These are phyloP conservation scores for Paguma larvata DNA, from an alignment of 2,797 vertebrate genomes.

Conservation along the genomic window DNA sequence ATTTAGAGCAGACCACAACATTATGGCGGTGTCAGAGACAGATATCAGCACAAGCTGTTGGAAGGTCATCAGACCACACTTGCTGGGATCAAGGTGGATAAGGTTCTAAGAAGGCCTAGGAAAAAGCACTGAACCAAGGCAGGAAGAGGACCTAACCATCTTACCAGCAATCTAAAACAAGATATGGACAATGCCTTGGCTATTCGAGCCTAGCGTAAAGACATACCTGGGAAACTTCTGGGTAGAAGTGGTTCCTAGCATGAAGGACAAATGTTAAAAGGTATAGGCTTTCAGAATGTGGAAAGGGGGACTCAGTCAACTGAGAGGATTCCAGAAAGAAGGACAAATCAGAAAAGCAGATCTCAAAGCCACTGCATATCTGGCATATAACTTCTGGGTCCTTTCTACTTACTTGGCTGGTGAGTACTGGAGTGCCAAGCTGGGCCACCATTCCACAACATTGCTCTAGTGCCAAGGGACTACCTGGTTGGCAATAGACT, in stretches of 20 bases:
- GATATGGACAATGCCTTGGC: not conserved
- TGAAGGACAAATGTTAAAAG: not conserved
- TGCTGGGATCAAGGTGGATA: not conserved
- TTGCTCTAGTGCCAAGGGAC: not conserved
- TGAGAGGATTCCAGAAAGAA: not conserved
- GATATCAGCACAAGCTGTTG: not conserved
- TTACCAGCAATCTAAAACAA: not conserved
- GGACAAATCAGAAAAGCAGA: not conserved
- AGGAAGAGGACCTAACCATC: not conserved
- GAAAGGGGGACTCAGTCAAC: not conserved
- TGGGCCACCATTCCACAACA: not conserved
- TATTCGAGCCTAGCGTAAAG: not conserved
- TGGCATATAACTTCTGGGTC: not conserved
- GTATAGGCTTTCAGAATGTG: not conserved
- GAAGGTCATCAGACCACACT: not conserved
- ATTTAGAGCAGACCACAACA: not conserved
- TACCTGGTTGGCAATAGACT: not conserved
- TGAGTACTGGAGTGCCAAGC: not conserved
- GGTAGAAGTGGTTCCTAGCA: not conserved
- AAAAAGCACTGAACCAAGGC: not conserved
- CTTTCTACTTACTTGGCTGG: not conserved
- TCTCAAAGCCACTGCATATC: not conserved
- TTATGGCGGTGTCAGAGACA: not conserved
- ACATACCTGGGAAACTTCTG: not conserved
- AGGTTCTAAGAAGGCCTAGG: not conserved